phyloP scores from a whole-genome alignment of 2,797 vertebrate species.

The Anas bahamensis region DNA sequence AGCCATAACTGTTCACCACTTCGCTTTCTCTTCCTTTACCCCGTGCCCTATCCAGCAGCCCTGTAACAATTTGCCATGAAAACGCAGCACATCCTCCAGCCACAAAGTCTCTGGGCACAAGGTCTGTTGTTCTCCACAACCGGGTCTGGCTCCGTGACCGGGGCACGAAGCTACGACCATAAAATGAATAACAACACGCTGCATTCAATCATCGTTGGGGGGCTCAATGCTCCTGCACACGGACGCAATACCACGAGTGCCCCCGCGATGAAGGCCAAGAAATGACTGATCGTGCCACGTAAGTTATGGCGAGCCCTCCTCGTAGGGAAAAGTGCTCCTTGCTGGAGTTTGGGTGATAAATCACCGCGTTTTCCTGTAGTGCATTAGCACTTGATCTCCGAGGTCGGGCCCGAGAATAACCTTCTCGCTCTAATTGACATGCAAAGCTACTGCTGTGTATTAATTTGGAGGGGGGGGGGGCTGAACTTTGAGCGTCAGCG shows the following conservation, averaged over 20 bases:
- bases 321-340: not conserved
- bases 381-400: constrained; percentile 54
- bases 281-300: not conserved
- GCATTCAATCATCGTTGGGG: not conserved
- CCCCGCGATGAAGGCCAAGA: not conserved
- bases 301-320: constrained; percentile 24
- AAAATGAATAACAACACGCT: not conserved
- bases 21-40: not conserved
- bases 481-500: not conserved
- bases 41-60: not conserved
- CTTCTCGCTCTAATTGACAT: constrained; percentile 32
- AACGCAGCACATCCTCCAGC: not conserved
- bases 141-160: not conserved
- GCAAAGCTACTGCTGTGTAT: not conserved
- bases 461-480: not conserved
- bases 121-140: not conserved
- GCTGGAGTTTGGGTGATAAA: constrained; percentile 14
- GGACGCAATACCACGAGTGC: accelerated
- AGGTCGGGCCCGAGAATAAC: constrained; percentile 17
- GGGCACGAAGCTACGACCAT: not conserved
- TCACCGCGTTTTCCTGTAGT: not conserved
- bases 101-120: not conserved
- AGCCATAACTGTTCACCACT: not conserved
- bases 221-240: not conserved
- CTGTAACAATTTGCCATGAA: not conserved